Conservation (phyloP, 1,140 invertebrate genomes). For the Drosophila ercepeae region DNA sequence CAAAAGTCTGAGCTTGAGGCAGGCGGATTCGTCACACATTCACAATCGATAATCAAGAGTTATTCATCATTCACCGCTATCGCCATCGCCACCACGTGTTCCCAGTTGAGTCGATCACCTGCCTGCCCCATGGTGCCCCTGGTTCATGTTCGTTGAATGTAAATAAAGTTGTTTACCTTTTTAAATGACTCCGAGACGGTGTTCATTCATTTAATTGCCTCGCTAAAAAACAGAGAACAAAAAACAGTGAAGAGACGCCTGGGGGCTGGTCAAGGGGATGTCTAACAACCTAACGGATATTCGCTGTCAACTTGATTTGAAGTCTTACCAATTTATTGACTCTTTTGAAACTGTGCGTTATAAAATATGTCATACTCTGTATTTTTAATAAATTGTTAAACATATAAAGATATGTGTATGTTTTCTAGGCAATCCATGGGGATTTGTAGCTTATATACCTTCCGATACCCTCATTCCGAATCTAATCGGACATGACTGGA, state of each 20-base stretch:
- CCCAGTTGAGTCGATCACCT: constrained; percentile 14
- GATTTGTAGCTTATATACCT: neutral
- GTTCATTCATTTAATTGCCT: constrained; percentile 22
- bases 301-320: neutral
- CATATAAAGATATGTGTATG: neutral
- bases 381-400: neutral
- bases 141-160: constrained; percentile 67
- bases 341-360: neutral
- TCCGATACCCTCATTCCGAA: neutral
- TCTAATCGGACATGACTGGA: neutral
- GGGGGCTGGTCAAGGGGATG: constrained; percentile 4
- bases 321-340: too few relatives aligned
- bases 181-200: constrained; percentile 37
- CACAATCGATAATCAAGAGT: constrained; percentile 3
- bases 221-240: neutral
- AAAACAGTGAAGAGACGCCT: neutral
- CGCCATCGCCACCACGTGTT: neutral
- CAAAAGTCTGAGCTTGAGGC: constrained; percentile 14
- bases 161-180: constrained; percentile 79
- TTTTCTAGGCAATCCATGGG: neutral
- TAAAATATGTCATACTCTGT: neutral
- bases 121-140: constrained; percentile 6
- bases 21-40: neutral
- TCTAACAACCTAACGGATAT: constrained; percentile 1
- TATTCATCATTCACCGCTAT: constrained; percentile 4